Conservation (phyloP, 2,113 vertebrate genomes). For the Hyaena hyaena region DNA sequence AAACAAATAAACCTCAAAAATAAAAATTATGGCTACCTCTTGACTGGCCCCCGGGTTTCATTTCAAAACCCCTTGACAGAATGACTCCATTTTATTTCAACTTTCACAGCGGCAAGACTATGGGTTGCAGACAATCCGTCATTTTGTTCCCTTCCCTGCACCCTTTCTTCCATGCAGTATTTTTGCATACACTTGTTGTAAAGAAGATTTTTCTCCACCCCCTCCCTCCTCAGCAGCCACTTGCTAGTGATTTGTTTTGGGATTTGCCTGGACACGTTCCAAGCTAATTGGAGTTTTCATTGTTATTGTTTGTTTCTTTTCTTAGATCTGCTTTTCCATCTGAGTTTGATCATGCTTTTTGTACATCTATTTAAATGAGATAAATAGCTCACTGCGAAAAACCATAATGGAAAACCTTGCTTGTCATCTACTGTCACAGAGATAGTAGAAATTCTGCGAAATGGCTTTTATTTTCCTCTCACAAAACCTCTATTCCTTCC, state of each 20-base stretch:
- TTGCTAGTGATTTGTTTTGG: neutral
- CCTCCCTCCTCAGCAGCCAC: rapidly evolving
- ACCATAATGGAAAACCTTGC: neutral
- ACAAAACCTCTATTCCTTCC: neutral
- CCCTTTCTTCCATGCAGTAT: rapidly evolving
- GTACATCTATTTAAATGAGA: constrained; percentile 19
- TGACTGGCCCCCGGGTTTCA: neutral
- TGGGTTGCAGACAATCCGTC: neutral
- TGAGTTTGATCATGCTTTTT: neutral
- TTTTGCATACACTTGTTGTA: neutral
- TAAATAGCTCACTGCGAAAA: neutral
- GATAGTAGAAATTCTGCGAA: neutral
- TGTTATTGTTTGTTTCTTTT: constrained; percentile 20
- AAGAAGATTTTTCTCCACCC: neutral
- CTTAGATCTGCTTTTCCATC: neutral
- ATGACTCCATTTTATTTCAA: neutral
- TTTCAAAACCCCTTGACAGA: neutral
- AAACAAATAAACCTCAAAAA: no score
- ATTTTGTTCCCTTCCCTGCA: no score
- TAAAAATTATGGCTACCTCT: neutral
- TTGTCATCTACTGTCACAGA: neutral
- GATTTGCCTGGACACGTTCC: neutral
- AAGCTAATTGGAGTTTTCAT: constrained; percentile 8
- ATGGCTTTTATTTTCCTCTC: rapidly evolving
- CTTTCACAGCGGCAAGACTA: neutral